These are phyloP conservation scores for Drosophila kikkawai DNA, from an alignment of 1,140 invertebrate genomes.

Conservation along the genomic window DNA sequence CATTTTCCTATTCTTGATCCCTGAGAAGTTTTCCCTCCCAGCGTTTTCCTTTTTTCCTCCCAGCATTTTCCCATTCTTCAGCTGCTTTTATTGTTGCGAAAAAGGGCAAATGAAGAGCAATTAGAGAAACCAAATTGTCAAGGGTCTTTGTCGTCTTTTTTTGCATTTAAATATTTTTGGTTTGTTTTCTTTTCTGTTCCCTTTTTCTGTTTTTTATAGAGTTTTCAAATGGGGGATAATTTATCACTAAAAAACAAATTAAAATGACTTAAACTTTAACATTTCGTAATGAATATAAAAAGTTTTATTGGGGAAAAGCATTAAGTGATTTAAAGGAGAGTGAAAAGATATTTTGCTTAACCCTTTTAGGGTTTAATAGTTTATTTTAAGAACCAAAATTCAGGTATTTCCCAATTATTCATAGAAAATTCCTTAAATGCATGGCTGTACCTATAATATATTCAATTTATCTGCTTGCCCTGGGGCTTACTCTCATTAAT, in stretches of 20 bases:
- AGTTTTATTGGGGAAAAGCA: not conserved
- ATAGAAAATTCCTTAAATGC: not conserved
- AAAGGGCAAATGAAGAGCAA: slow-evolving; percentile 50
- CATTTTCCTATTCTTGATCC: not conserved
- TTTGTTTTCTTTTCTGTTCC: not conserved
- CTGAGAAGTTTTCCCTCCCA: slow-evolving; percentile 1
- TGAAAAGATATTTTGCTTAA: not conserved
- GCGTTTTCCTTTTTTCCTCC: not conserved
- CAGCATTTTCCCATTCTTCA: slow-evolving; percentile 4
- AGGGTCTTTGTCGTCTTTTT: slow-evolving; percentile 4
- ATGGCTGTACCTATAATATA: not conserved
- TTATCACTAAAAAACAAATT: slow-evolving; percentile 11
- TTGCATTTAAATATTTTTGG: slow-evolving; percentile 23
- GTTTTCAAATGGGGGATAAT: not conserved
- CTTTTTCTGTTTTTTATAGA: not conserved
- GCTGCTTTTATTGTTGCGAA: slow-evolving; percentile 49
- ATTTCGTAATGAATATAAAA: slow-evolving; percentile 6
- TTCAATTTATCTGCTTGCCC: slow-evolving; percentile 6
- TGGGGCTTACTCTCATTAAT: slow-evolving; percentile 41
- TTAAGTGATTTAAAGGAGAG: not conserved
- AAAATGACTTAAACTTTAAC: slow-evolving; percentile 12
- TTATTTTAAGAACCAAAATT: not conserved
- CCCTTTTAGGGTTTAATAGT: not conserved
- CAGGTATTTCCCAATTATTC: not conserved
- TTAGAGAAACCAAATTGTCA: slow-evolving; percentile 48